Conservation (phyloP, 2,113 vertebrate genomes). For the Asarcornis scutulata region DNA sequence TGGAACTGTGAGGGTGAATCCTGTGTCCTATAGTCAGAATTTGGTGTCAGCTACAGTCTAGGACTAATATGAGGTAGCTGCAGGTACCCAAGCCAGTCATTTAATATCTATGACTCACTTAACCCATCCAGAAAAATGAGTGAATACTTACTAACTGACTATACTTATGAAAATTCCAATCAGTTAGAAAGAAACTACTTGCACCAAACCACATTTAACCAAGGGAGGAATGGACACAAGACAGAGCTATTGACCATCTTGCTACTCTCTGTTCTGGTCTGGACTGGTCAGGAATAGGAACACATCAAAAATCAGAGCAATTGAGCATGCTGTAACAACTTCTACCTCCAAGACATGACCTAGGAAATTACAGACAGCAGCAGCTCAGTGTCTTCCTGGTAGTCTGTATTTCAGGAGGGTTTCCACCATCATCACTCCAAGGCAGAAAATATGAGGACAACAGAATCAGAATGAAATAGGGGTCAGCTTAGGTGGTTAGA, state of each 20-base stretch:
- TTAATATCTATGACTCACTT: neutral
- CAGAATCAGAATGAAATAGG: neutral
- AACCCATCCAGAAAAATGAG: neutral
- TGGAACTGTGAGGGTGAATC: neutral
- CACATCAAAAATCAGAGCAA: neutral
- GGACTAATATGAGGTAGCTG: neutral
- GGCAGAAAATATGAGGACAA: neutral
- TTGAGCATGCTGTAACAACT: neutral
- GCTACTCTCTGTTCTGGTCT: neutral
- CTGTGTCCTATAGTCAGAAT: neutral
- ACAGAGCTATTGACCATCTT: neutral
- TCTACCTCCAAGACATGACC: neutral
- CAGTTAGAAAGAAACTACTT: neutral
- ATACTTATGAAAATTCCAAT: neutral
- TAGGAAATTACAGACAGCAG: neutral
- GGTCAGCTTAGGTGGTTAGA: neutral
- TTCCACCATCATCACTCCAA: accelerated
- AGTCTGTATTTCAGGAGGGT: neutral
- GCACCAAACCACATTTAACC: accelerated
- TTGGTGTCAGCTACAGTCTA: neutral
- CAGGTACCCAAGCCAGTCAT: neutral
- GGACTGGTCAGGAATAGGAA: neutral
- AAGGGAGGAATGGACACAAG: neutral
- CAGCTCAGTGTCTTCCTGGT: neutral
- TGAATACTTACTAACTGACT: neutral